Conservation (phyloP, 2,888 invertebrate species). For the Caenorhabditis uteleia region DNA sequence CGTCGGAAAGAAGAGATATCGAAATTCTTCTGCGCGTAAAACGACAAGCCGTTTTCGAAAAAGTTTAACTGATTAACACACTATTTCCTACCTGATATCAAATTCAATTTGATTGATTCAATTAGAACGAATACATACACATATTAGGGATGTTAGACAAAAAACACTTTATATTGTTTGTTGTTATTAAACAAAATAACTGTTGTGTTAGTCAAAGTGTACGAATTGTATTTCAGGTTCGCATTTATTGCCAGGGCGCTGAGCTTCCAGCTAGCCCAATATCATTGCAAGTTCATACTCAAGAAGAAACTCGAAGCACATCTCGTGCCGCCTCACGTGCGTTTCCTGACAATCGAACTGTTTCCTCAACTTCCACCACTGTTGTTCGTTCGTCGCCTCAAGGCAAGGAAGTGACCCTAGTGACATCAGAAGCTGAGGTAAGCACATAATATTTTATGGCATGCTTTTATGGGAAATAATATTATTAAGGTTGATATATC, state of each 20-base stretch:
- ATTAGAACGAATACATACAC: constrained; percentile 12
- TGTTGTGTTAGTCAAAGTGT: no score
- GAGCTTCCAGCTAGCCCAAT: constrained; percentile 65
- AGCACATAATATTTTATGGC: no score
- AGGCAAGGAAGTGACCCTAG: constrained; percentile 9
- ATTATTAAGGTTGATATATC: constrained; percentile 47
- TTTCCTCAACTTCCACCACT: constrained; percentile 18
- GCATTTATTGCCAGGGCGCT: constrained; percentile 62
- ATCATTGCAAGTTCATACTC: constrained; percentile 54
- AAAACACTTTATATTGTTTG: neutral
- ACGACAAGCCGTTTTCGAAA: no score
- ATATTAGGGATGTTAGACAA: no score
- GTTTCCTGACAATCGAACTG: constrained; percentile 26
- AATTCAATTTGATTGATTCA: constrained; percentile 20
- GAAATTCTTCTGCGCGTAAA: no score
- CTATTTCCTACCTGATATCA: constrained; percentile 12
- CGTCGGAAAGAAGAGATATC: no score
- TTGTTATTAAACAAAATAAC: neutral
- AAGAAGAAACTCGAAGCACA: constrained; percentile 45
- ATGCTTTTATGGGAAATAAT: no score
- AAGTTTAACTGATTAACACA: constrained; percentile 21
- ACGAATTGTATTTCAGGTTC: constrained; percentile 56
- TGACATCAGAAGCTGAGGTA: constrained; percentile 29
- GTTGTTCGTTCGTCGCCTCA: no score
- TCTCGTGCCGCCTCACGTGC: constrained; percentile 39